Base-by-base conservation (phyloP, 2,888 invertebrate genomes). In the Pollenia griseotomentosa region DNA sequence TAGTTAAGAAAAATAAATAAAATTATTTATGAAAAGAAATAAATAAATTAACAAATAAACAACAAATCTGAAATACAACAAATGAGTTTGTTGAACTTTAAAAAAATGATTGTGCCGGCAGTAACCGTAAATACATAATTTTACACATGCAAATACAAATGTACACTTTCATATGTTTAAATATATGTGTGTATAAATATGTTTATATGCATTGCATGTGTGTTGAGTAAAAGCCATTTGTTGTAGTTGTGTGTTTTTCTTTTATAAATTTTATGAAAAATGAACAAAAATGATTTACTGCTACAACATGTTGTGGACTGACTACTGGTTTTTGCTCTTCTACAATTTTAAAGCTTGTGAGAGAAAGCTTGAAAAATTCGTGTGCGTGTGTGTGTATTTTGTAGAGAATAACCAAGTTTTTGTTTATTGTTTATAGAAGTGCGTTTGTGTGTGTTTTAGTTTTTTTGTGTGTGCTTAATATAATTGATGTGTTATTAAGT, bases 401-500 rank as follows among this genome's bases (percentile, higher is more conserved):
- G 14, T 53, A 33, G 33, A 33, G 10, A 23, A 33, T 10, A 16
- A 16, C 33, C 46, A 57, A 71, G 66, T 74, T 79, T 77, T 61
- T 73, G 71, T 73, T 75, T 53, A 75, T 11, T 82, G 63, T 57
- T 68, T 61, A 55, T 48, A 46, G 8, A 11, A 3, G 7, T 14
- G 12, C 11, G 44, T 70, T 59, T 42, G 19, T 57, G 78, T 79
- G 59, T 48, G 53, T 73, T 61, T 74, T 57, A 16, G 53, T 65
- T 46, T n/a, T 4, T 65, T 33, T 71, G 40, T 80, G 63, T 79
- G 23, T 55, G 65, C 66, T 55, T 82, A 55, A 71, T 86, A 86
- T 86, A 86, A 86, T 86, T 86, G 86, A 86, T 86, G 86, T 86
- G 79, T 83, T 86, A 86, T 86, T 87, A 87, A 87, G 84, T 87